Base-by-base conservation (phyloP, 2,113 vertebrate genomes). In the Butastur rufipennis region DNA sequence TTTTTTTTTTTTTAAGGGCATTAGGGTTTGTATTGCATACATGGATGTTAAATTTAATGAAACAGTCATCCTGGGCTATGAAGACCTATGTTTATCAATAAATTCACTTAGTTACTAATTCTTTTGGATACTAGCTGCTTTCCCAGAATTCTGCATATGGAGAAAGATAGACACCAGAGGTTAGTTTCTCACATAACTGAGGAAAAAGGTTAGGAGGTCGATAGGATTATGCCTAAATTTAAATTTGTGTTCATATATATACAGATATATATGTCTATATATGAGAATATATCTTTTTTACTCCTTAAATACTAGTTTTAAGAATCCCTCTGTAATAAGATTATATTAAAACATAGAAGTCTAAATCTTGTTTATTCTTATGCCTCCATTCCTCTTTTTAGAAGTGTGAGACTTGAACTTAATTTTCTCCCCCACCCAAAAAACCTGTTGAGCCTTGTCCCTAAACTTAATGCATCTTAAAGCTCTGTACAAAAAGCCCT, bases 181-280 rank as follows among this genome's bases (percentile, higher is more conserved):
- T 48, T 27, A n/a, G 5, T 63, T 85, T 73, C 34, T 72, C 0
- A 2, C 10, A 20, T 50, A 66, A 55, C 3, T n/a, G n/a, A 40
- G 20, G n/a, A 43, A 52, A 59, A 72, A 42, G 1, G 2, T n/a
- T 58, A 58, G 18, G 15, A 61, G 21, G 8, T 50, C 0, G 0
- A 20, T 40, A 45, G 18, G 32, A 61, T 61, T 50, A 50, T 79
- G 21, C 32, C 72, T 94, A 26, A 67, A 62, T 16, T 61, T 75
- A n/a, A 45, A 16, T 71, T 29, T 62, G 4, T 29, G 19, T 55
- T 11, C 59, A 6, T 38, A 20, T 74, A 16, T 25, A 75, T 8
- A 55, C 10, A 66, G 7, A 32, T 42, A 59, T 55, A 26, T 5
- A 13, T 58, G 5, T 38, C 2, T 86, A 0, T 32, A 55, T 20